A percentile compares a stretch with the other conserved stretches of the same genome.
phyloP scores from a whole-genome alignment of 2,888 invertebrate species.

The Chironomus tentans region DNA sequence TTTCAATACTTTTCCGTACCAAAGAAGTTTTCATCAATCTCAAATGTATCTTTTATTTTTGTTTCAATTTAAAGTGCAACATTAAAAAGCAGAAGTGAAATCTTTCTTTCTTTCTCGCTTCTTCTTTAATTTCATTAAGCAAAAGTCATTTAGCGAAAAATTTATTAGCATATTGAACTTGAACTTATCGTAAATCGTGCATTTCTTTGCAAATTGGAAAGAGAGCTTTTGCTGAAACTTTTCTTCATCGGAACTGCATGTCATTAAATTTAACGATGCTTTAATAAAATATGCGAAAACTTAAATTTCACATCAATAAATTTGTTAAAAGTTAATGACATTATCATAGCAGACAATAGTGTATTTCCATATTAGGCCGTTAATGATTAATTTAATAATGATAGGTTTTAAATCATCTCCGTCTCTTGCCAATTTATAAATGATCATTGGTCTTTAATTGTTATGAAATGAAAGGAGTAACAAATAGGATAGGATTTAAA shows the following conservation, averaged over 20 bases:
- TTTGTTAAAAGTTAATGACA: not conserved
- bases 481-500: no score
- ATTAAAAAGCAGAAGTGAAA: not conserved
- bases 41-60: no score
- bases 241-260: no score
- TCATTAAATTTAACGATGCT: not conserved
- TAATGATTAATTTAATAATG: not conserved
- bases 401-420: not conserved
- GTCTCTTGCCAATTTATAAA: no score
- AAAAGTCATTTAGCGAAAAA: not conserved
- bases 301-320: not conserved
- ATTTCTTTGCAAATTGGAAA: not conserved
- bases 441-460: no score
- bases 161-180: not conserved
- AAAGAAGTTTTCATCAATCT: no score
- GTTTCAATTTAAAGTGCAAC: not conserved
- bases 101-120: not conserved
- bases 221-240: no score
- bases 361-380: no score
- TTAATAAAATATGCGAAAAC: not conserved
- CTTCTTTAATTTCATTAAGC: not conserved
- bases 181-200: not conserved
- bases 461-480: no score
- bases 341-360: not conserved
- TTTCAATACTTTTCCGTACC: no score